Base-by-base conservation (phyloP, 2,888 invertebrate species). In the Tetanocera ferruginea region DNA sequence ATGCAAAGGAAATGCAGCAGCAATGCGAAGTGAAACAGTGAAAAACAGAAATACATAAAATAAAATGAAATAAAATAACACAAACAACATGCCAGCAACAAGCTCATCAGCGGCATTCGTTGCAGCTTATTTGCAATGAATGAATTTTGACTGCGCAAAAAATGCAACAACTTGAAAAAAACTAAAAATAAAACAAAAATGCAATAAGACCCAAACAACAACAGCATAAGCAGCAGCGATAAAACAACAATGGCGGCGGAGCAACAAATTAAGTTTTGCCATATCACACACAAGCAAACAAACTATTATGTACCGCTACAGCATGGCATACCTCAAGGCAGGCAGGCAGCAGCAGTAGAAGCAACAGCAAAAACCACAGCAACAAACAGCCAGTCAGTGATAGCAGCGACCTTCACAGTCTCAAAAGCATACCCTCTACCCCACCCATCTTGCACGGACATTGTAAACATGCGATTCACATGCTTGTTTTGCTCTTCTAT, bases 401-500 rank as follows among this genome's bases (percentile, higher is more conserved):
- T 14, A 43, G 43, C 43, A 43, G 11, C 43, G 43, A 43, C 43
- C 43, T 43, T 43, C 43, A 43, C 11, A 43, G 43, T 43, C 43
- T 43, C 43, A 14, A 43, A 43, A 43, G 14, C 43, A n/a, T n/a
- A 62, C 9, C 14, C 14, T 8, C 6, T 1, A n/a, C 62, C 0
- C 9, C 14, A 37, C 37, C 17, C 31, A 3, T 4, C 9, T n/a
- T 43, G 49, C 49, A 31, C 49, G 17, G 23, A 62, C 23, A 17
- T 1, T 31, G 8, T 23, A 14, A 62, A 23, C 23, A 62, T 62
- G 62, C 62, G 62, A 62, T 62, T 62, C 62, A 62, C 62, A 62
- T 62, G 62, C 19, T 19, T 70, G n/a, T 52, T 70, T 70, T 43
- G 19, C 49, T 23, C 25, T 6, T 51, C 31, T 70, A n/a, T 70